These are phyloP conservation scores for Sylvicola fuscatus DNA, from an alignment of 2,888 invertebrate genomes.

Conservation along the genomic window DNA sequence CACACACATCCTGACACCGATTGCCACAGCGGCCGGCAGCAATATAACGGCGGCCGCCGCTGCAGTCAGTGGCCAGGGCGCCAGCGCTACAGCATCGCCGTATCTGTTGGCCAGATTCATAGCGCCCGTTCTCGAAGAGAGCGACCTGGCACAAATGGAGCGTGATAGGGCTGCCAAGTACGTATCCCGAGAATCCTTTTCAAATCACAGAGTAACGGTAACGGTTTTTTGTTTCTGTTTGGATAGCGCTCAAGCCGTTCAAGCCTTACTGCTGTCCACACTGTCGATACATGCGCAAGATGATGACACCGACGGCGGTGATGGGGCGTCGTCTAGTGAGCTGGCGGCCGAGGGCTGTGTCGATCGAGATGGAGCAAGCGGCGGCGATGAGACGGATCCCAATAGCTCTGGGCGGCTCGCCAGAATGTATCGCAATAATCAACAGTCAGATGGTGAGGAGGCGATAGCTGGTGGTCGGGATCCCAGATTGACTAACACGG, in stretches of 20 bases:
- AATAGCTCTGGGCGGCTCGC: no score
- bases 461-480: no score
- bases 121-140: conserved; percentile 29
- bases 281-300: conserved; percentile 21
- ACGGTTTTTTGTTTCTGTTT: neutral
- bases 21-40: conserved; percentile 10
- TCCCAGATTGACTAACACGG: no score
- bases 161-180: conserved; percentile 35
- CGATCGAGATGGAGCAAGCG: no score
- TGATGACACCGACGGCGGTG: neutral
- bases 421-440: no score
- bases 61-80: no score
- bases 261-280: conserved; percentile 44
- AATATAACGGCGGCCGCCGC: conserved; percentile 14
- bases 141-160: conserved; percentile 31
- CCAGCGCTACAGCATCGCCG: conserved; percentile 19
- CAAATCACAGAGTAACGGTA: neutral
- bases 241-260: conserved; percentile 36
- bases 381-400: no score
- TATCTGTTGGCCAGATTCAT: conserved; percentile 28
- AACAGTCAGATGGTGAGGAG: no score
- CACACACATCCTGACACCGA: neutral
- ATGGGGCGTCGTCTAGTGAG: neutral
- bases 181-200: conserved; percentile 5
- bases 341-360: no score